A percentile compares a stretch with the other conserved stretches of the same genome.
Evolutionary conservation across 2,888 invertebrate species (phyloP).

Genomic region (Tiliacea citrago): DNA sequence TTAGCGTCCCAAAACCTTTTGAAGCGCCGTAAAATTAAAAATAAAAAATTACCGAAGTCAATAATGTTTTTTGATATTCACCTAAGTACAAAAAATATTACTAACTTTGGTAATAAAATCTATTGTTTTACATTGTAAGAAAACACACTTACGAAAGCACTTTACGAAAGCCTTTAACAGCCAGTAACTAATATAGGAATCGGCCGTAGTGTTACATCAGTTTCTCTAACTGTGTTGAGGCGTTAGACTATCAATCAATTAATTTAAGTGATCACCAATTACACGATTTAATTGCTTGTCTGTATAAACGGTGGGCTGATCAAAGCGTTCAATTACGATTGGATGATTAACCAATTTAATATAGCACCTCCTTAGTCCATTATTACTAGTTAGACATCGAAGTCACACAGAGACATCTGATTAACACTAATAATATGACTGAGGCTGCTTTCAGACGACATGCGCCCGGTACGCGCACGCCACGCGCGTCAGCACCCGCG

Average conservation of each 20-base stretch:
- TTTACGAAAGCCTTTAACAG: neutral
- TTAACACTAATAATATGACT: neutral
- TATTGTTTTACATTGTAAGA: too few species aligned
- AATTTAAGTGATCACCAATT: slow-evolving; percentile 36
- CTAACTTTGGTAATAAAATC: too few species aligned
- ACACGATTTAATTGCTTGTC: slow-evolving; percentile 39
- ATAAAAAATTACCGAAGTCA: too few species aligned
- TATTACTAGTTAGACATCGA: neutral
- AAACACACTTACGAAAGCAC: too few species aligned
- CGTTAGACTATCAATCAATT: slow-evolving; percentile 34
- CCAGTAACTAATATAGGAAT: neutral
- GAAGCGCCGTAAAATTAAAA: too few species aligned
- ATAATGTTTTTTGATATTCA: neutral
- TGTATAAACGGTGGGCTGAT: slow-evolving; percentile 6
- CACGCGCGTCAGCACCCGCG: too few species aligned
- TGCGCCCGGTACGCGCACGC: too few species aligned
- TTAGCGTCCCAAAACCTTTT: too few species aligned
- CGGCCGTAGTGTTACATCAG: neutral
- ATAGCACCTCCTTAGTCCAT: neutral
- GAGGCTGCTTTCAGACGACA: too few species aligned
- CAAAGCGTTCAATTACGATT: slow-evolving; percentile 30
- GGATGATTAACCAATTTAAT: slow-evolving; percentile 22
- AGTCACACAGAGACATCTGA: neutral
- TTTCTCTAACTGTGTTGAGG: neutral
- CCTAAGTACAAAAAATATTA: neutral